Percentiles rank a stretch among this genome's conserved stretches.
Conservation (phyloP, 1,140 invertebrate species). For the Delia radicum region DNA sequence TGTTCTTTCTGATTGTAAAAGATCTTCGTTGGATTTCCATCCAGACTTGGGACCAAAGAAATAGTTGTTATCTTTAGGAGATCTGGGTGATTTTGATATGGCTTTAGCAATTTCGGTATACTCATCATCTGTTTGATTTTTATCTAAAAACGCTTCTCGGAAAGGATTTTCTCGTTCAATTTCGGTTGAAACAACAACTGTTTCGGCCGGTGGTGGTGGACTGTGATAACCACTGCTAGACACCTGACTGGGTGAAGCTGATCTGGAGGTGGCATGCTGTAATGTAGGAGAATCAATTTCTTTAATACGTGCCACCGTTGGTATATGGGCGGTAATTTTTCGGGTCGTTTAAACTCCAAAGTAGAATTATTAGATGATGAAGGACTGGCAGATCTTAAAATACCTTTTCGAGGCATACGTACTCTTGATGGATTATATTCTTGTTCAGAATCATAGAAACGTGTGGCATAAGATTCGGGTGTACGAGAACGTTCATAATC, state of each 20-base stretch:
- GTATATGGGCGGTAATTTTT: conserved; percentile 41
- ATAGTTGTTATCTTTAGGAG: conserved; percentile 42
- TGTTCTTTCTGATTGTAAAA: conserved; percentile 41
- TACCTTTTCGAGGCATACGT: conserved; percentile 48
- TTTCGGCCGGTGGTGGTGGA: conserved; percentile 25
- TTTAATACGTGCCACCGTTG: conserved; percentile 44
- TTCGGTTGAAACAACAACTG: conserved; percentile 29
- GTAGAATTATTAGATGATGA: conserved; percentile 41
- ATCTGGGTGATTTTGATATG: conserved; percentile 41
- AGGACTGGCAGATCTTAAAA: conserved; percentile 48
- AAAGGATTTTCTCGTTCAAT: conserved; percentile 54
- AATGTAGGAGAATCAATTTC: conserved; percentile 46
- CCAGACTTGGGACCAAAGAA: conserved; percentile 37
- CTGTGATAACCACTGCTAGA: conserved; percentile 25
- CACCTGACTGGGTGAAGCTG: conserved; percentile 37
- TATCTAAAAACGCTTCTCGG: conserved; percentile 31
- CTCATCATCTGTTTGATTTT: conserved; percentile 33
- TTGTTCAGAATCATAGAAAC: conserved; percentile 52
- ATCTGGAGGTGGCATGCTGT: conserved; percentile 38
- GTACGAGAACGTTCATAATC: conserved; percentile 50
- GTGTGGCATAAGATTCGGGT: conserved; percentile 36
- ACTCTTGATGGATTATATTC: conserved; percentile 35
- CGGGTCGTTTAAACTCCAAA: conserved; percentile 36
- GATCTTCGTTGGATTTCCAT: conserved; percentile 46
- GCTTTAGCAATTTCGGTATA: conserved; percentile 49